Evolutionary conservation across 1,140 invertebrate species (phyloP).

Genomic region (Tetraneura akinire): DNA sequence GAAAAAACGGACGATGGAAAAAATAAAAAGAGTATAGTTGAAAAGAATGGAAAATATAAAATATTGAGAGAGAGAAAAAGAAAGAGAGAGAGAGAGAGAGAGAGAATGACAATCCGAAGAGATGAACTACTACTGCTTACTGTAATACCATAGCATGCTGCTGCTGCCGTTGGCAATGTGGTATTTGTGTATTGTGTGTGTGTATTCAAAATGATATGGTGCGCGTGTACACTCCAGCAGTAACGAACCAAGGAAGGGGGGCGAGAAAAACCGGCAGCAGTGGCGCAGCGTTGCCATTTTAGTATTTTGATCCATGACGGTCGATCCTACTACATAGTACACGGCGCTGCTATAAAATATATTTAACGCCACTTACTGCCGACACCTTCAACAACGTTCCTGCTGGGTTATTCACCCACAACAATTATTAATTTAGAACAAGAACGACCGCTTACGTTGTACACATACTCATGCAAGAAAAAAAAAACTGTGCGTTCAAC

Average conservation of each 20-base stretch:
- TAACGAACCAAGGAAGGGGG: conserved; percentile 41
- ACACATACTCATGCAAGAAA: not conserved
- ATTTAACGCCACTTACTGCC: conserved; percentile 29
- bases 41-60: not conserved
- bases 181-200: conserved; percentile 9
- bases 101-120: not conserved
- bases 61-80: not conserved
- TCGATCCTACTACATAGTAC: conserved; percentile 29
- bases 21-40: not conserved
- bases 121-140: conserved; percentile 5
- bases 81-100: no score
- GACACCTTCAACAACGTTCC: conserved; percentile 45
- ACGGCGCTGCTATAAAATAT: not conserved
- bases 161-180: conserved; percentile 5
- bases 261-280: conserved; percentile 34
- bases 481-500: not conserved
- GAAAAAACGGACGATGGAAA: not conserved
- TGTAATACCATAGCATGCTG: not conserved
- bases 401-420: conserved; percentile 49
- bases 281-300: conserved; percentile 41
- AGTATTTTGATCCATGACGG: conserved; percentile 50
- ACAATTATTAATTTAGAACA: conserved; percentile 50
- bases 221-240: conserved; percentile 33
- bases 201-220: no score
- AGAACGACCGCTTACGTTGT: conserved; percentile 13